A percentile compares a stretch with the other conserved stretches of the same genome.
These are phyloP conservation scores for Lasiurus cinereus DNA, from an alignment of 2,113 vertebrate genomes.

Conservation along the genomic window DNA sequence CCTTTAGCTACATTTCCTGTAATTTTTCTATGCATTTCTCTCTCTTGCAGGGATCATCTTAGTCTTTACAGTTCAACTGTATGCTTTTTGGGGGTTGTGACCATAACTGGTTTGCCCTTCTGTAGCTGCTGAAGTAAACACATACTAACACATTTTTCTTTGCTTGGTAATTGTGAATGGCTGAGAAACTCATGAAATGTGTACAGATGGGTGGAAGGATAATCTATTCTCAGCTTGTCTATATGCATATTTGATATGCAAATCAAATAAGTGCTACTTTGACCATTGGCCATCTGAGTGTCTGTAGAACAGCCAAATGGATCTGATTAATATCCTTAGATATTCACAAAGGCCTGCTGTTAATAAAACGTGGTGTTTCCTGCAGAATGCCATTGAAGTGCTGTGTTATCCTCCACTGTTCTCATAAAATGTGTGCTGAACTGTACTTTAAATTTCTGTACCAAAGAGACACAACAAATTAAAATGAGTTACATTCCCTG, in stretches of 20 bases:
- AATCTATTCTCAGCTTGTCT: not conserved
- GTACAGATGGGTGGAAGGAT: not conserved
- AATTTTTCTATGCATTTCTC: not conserved
- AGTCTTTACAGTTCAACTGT: not conserved
- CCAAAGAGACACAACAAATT: not conserved
- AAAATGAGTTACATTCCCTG: constrained; percentile 38
- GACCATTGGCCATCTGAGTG: constrained; percentile 31
- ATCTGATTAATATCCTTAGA: not conserved
- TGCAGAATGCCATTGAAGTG: constrained; percentile 1
- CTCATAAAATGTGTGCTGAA: not conserved
- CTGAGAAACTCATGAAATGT: constrained; percentile 37
- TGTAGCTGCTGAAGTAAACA: not conserved
- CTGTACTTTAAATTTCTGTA: not conserved
- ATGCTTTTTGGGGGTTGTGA: not conserved
- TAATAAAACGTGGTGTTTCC: constrained; percentile 50
- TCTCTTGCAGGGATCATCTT: not conserved
- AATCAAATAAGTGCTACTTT: constrained; percentile 25
- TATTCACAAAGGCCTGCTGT: constrained; percentile 20
- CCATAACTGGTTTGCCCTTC: not conserved
- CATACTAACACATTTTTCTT: not conserved
- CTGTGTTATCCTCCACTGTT: not conserved
- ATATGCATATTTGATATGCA: constrained; percentile 43
- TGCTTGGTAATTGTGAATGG: not conserved
- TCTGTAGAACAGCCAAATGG: constrained; percentile 32
- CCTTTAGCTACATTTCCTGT: not conserved